Evolutionary conservation across 2,113 vertebrate species (phyloP), one percentile per base, ranked within the genome.

Genomic region (Symphodus melops): DNA sequence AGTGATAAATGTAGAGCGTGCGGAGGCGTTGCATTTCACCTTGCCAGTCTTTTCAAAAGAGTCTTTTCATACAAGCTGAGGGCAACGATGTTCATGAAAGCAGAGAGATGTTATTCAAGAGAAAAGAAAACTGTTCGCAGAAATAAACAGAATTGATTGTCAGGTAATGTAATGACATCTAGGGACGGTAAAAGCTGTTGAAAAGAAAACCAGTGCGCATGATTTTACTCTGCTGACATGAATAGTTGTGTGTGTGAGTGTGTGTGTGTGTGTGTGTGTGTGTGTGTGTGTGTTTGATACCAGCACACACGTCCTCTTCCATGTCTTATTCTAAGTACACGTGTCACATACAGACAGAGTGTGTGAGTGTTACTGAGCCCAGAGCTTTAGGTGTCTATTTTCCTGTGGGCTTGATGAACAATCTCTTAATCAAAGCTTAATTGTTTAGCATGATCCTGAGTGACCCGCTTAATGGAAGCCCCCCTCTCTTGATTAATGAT

Each of bases 381-480:
- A 46, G 25, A 46, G 63, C 46, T 72, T 20, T 55, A 57, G 36
- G 75, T 86, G 33, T 41, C 7, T 56, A 16, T 67, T 46, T 48
- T 86, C 71, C 55, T 75, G 33, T 69, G 68, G 68, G 72, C 68
- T 81, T 92, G 90, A 94, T 90, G 91, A 92, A 87, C 87, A 90
- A 88, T 93, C 94, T 94, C 91, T 93, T 93, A 93, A 95, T 95
- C 92, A 93, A 89, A 79, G 86, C 68, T 62, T 94, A 94, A 94
- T 94, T 93, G 92, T 92, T 92, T 82, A 92, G 92, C 90, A 85
- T 91, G 91, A 93, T 90, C 89, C 89, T 88, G 83, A 85, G 70
- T 93, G 93, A 94, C 93, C 94, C 69, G 71, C 67, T 68, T 94
- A 94, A 94, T 92, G 82, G 91, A 86, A 90, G 46, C 37, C 65